Conservation (phyloP, 2,797 vertebrate genomes). For the Halcyon leucocephala region DNA sequence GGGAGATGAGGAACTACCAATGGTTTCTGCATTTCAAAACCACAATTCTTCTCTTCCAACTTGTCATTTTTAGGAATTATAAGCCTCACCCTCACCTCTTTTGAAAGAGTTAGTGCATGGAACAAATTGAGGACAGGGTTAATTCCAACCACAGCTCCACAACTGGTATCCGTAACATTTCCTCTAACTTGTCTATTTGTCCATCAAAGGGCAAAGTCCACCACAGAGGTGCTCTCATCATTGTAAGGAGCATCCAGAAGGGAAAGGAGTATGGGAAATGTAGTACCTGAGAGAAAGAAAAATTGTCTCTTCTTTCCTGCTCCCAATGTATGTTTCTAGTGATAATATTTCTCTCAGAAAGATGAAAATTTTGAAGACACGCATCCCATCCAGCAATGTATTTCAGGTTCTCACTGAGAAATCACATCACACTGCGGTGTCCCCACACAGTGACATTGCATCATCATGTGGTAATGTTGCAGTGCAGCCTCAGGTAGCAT, state of each 20-base stretch:
- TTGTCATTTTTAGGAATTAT: background rate
- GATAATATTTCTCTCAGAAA: background rate
- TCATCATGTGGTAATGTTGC: background rate
- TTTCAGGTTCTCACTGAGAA: background rate
- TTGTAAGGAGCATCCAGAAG: background rate
- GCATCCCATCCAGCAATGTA: rapidly evolving
- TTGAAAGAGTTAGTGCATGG: background rate
- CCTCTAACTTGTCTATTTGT: background rate
- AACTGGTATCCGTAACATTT: background rate
- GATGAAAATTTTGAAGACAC: background rate
- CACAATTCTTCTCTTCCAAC: background rate
- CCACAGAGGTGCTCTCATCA: background rate
- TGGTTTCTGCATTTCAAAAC: background rate
- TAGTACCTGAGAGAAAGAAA: background rate
- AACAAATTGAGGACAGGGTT: background rate
- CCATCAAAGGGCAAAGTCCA: background rate
- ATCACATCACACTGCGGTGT: background rate
- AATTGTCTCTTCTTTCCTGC: background rate
- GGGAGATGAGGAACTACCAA: background rate
- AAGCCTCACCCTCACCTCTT: background rate
- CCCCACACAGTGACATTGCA: background rate
- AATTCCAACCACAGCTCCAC: background rate
- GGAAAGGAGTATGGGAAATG: background rate
- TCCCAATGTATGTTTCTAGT: rapidly evolving
- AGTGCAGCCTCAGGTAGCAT: background rate